phyloP scores from a whole-genome alignment of 37 sponge, comb jelly and placozoan species.

The Chondrilla cf. caribensis region DNA sequence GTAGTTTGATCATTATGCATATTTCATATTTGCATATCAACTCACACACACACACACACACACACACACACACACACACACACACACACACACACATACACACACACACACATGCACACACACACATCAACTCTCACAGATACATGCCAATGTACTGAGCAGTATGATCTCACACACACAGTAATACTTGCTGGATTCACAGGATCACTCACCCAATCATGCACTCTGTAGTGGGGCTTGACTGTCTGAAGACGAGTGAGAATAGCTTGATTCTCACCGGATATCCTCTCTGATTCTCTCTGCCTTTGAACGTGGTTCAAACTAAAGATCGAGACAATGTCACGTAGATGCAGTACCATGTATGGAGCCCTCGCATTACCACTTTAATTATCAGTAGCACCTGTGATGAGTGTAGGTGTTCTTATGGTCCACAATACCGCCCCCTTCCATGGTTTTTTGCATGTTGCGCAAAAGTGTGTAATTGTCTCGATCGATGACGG shows the following conservation, averaged over 20 bases:
- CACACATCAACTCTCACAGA: neutral
- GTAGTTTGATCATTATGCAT: no score
- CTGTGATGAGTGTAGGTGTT: slow-evolving; percentile 76
- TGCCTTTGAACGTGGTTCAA: slow-evolving; percentile 48
- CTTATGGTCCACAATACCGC: slow-evolving; percentile 39
- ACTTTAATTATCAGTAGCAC: slow-evolving; percentile 31
- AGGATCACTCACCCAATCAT: slow-evolving; percentile 33
- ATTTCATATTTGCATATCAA: no score
- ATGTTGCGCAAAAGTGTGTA: slow-evolving; percentile 57
- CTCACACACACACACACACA: no score
- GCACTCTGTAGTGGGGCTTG: slow-evolving; percentile 53
- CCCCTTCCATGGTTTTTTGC: slow-evolving; percentile 57
- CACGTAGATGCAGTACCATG: no score
- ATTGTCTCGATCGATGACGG: slow-evolving; percentile 73
- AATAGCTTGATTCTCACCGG: slow-evolving; percentile 53
- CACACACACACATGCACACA: neutral
- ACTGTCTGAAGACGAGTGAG: slow-evolving; percentile 57
- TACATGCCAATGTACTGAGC: neutral
- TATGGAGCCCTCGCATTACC: no score
- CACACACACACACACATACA: no score
- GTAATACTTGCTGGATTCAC: neutral
- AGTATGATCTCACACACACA: neutral
- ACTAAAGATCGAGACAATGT: slow-evolving; percentile 27
- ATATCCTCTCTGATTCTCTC: slow-evolving; percentile 41
- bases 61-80: no score